Conservation (phyloP, 1,140 invertebrate genomes). For the Nasonia longicornis region DNA sequence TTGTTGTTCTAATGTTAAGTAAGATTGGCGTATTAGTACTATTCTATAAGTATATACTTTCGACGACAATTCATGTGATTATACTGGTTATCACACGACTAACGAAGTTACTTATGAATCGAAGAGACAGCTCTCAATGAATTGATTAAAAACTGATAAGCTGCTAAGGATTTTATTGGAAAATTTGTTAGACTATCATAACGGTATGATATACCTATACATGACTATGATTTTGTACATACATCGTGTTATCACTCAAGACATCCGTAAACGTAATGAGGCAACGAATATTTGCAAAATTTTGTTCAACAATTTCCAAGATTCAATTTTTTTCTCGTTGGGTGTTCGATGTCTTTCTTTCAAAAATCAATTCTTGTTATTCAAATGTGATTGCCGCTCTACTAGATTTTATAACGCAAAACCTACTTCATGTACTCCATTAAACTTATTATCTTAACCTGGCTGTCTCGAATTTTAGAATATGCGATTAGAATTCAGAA, state of each 20-base stretch:
- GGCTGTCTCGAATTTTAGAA: constrained; percentile 29
- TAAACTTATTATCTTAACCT: constrained; percentile 30
- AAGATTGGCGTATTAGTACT: constrained; percentile 36
- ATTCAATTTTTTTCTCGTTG: neutral
- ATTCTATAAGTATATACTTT: constrained; percentile 27
- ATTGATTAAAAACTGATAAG: neutral
- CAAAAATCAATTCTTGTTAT: neutral
- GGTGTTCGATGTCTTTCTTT: neutral
- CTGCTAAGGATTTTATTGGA: constrained; percentile 12
- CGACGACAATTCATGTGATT: constrained; percentile 30
- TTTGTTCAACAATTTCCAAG: neutral
- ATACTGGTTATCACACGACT: constrained; percentile 12
- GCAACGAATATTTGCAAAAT: neutral
- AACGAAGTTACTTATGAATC: constrained; percentile 15
- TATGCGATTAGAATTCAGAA: constrained; percentile 11
- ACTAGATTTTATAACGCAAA: constrained; percentile 40
- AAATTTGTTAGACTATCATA: constrained; percentile 12
- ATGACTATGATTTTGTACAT: constrained; percentile 26
- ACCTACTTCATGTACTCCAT: constrained; percentile 33
- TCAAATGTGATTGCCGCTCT: constrained; percentile 26
- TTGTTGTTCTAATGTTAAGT: constrained; percentile 33
- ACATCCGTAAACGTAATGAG: constrained; percentile 13
- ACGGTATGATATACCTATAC: constrained; percentile 3
- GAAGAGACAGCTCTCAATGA: neutral
- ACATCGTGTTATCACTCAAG: constrained; percentile 14